Evolutionary conservation across 2,113 vertebrate species (phyloP).

Genomic region (Pseudolaguvia tuberculata): DNA sequence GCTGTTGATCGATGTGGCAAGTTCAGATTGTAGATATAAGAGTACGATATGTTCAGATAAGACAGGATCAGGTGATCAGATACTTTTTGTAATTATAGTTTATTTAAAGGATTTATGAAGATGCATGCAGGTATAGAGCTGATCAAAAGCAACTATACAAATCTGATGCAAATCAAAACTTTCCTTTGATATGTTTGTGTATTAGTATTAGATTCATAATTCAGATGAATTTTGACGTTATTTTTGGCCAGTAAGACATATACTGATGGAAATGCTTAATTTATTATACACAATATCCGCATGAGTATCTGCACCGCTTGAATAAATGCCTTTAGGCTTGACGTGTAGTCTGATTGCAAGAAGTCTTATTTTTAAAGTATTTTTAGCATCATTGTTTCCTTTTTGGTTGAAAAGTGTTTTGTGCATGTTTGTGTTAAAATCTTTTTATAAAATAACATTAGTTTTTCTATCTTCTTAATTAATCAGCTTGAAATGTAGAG

Average conservation of each 20-base stretch:
- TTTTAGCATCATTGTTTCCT: background rate
- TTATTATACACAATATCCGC: background rate
- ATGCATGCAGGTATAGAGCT: background rate
- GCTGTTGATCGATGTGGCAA: background rate
- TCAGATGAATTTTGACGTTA: background rate
- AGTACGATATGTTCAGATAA: too few species aligned
- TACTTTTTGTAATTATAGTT: too few species aligned
- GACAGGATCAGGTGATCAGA: too few species aligned
- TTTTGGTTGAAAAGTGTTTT: slow-evolving; percentile 6
- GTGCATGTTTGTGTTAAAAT: background rate
- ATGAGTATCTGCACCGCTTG: background rate
- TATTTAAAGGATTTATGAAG: background rate
- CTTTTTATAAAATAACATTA: background rate
- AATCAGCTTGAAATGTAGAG: background rate
- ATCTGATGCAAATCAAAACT: background rate
- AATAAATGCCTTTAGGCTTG: background rate
- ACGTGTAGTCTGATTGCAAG: background rate
- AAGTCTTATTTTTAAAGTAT: background rate
- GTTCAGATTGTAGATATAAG: background rate
- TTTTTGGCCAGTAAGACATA: background rate
- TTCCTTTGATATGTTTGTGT: background rate
- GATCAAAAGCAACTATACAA: background rate
- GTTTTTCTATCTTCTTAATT: background rate
- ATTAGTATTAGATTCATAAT: background rate
- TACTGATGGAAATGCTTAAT: background rate